phyloP scores from a whole-genome alignment of 2,797 vertebrate species.

The Sebastiscus tertius region DNA sequence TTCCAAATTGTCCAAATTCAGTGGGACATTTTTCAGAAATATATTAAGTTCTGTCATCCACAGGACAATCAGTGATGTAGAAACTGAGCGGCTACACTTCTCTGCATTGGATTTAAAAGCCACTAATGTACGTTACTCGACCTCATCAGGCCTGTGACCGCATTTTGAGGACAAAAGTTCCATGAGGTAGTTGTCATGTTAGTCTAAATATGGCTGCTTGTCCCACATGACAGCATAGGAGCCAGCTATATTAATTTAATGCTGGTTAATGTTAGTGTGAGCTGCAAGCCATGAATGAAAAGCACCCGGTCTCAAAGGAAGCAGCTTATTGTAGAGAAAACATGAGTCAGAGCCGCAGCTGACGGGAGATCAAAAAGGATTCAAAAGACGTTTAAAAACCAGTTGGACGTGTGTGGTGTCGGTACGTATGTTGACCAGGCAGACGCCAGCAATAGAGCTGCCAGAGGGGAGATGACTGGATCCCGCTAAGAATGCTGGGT shows the following conservation, averaged over 20 bases:
- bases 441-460: slow-evolving; percentile 57
- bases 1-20: neutral
- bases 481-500: slow-evolving; percentile 45
- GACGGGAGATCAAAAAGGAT: slow-evolving; percentile 28
- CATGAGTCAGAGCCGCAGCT: slow-evolving; percentile 17
- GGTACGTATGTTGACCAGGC: slow-evolving; percentile 27
- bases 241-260: neutral
- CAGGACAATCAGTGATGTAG: neutral
- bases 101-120: neutral
- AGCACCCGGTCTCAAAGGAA: neutral
- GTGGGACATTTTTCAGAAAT: neutral
- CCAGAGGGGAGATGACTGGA: slow-evolving; percentile 62
- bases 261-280: neutral
- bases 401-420: neutral
- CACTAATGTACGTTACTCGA: neutral
- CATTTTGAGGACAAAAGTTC: neutral
- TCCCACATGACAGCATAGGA: neutral
- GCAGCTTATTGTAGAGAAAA: slow-evolving; percentile 20
- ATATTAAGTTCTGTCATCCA: neutral
- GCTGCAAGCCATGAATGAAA: slow-evolving; percentile 6
- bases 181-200: neutral
- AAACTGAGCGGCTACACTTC: neutral
- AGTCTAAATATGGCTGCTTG: neutral
- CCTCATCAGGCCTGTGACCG: accelerated
- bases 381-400: slow-evolving; percentile 22